Evolutionary conservation across 2,113 vertebrate genomes (phyloP), one percentile per base, ranked within the genome.

Genomic region (Sinocyclocheilus grahami): DNA sequence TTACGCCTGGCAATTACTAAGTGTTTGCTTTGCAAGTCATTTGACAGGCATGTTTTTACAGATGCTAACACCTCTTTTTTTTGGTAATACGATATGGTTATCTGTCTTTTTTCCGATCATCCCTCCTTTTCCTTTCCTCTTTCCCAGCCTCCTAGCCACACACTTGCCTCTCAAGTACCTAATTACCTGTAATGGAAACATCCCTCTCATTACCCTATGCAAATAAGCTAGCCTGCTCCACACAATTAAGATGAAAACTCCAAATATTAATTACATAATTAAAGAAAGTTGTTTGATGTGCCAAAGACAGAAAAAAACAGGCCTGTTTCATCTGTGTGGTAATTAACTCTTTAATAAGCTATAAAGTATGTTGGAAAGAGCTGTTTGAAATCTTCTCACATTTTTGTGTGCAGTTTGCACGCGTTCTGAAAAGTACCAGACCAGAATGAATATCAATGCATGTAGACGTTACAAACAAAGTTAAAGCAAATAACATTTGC

Each of bases 151-250:
- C 86, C 93, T 90, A 87, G 90, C 91, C 92, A 92, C 91, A 89
- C 89, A 88, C 90, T 90, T 89, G 90, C 92, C 92, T 94, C 93
- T 92, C 92, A 93, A 94, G 91, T 90, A 94, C 92, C 94, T 95
- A 95, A 95, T 95, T 95, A 95, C 94, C 93, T 95, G 93, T 95
- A 95, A 95, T 95, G 90, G 93, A 94, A 95, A 95, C 95, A 94
- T 95, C 93, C 93, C 93, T 92, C 94, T 95, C 94, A 95, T 95
- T 95, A 95, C 88, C 92, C 90, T 92, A 95, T 95, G 94, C 93
- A 95, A 95, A 96, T 95, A 91, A 94, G 86, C 89, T 90, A 88
- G 89, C 91, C 90, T 93, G 92, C 93, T 94, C 94, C 93, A 91
- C 92, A 94, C 94, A 95, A 94, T 95, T 95, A 94, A 92, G 90